These are phyloP conservation scores for Euphydryas editha DNA, from an alignment of 2,888 invertebrate genomes.

Conservation along the genomic window DNA sequence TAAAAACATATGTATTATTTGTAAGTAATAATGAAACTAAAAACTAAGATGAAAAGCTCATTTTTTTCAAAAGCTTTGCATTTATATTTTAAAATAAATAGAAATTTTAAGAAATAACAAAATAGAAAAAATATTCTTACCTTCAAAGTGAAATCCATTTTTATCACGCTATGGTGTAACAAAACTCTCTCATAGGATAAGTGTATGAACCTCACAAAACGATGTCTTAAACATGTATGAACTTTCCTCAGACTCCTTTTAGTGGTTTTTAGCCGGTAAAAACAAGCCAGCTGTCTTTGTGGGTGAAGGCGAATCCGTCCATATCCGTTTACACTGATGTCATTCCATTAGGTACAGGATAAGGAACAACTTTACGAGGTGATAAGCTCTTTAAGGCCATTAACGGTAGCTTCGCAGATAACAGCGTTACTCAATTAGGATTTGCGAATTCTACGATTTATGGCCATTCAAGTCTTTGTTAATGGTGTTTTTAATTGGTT, in stretches of 20 bases:
- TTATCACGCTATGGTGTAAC: slow-evolving; percentile 17
- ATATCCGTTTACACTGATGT: slow-evolving; percentile 71
- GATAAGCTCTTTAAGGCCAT: slow-evolving; percentile 46
- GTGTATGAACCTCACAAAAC: slow-evolving; percentile 46
- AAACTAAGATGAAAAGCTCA: too few relatives aligned
- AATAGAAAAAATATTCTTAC: slow-evolving; percentile 31
- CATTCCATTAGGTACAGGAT: slow-evolving; percentile 65
- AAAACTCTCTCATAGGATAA: slow-evolving; percentile 33
- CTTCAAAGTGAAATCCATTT: slow-evolving; percentile 39
- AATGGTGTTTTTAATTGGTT: slow-evolving; percentile 25
- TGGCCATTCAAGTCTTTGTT: slow-evolving; percentile 9
- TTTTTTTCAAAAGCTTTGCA: too few relatives aligned
- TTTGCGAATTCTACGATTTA: slow-evolving; percentile 31
- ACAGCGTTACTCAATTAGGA: slow-evolving; percentile 37
- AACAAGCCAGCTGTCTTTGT: slow-evolving; percentile 56
- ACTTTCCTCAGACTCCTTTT: slow-evolving; percentile 67
- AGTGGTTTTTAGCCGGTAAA: slow-evolving; percentile 63
- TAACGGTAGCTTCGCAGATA: slow-evolving; percentile 39
- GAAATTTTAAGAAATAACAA: neutral
- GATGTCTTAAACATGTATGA: slow-evolving; percentile 53
- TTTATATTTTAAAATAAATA: too few relatives aligned
- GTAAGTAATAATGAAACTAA: too few relatives aligned
- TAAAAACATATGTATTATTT: too few relatives aligned
- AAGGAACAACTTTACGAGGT: slow-evolving; percentile 57
- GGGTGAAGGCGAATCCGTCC: slow-evolving; percentile 79